These are phyloP conservation scores for Germaria angustata DNA, from an alignment of 2,888 invertebrate genomes.

Conservation along the genomic window DNA sequence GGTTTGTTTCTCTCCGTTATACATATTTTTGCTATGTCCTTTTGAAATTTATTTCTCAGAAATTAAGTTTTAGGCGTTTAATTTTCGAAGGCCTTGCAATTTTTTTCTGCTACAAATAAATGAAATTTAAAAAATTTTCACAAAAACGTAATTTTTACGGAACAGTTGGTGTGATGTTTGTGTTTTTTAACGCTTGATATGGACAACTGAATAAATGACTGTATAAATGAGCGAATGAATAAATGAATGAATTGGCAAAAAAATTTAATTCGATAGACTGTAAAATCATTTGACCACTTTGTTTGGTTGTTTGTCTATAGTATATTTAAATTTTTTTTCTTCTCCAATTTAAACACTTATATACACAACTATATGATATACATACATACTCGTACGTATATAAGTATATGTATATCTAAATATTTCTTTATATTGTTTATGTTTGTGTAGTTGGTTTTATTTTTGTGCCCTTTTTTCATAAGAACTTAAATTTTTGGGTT, in stretches of 20 bases:
- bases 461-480: constrained; percentile 5
- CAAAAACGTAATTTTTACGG: constrained; percentile 30
- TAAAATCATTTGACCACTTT: constrained; percentile 60
- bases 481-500: neutral
- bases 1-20: too few species aligned
- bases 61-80: neutral
- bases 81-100: neutral
- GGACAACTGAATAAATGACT: constrained; percentile 29
- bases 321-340: neutral
- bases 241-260: constrained; percentile 32
- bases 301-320: constrained; percentile 24
- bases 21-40: too few species aligned
- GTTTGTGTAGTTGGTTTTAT: constrained; percentile 34
- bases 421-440: constrained; percentile 1
- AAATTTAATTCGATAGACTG: constrained; percentile 55
- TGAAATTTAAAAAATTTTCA: neutral
- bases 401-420: neutral
- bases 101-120: neutral
- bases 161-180: constrained; percentile 24
- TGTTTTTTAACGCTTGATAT: constrained; percentile 41
- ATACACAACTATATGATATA: neutral
- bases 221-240: constrained; percentile 18
- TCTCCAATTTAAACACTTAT: neutral
- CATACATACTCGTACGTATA: neutral
- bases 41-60: too few species aligned